Conservation (phyloP, 2,113 vertebrate genomes). For the Hassar affinis region DNA sequence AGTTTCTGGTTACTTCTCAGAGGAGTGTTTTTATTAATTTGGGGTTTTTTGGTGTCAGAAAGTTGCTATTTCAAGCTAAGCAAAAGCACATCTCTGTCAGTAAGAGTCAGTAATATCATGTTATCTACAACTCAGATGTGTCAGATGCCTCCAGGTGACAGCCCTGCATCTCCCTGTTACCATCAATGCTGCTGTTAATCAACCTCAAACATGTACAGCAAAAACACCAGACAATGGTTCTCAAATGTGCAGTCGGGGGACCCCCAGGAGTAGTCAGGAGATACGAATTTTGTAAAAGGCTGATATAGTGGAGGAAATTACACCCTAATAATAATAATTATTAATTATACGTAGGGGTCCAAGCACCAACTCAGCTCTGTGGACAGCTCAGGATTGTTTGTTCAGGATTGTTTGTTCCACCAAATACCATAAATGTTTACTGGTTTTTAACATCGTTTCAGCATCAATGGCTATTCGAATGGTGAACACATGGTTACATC, state of each 20-base stretch:
- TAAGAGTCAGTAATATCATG: background rate
- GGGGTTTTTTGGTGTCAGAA: background rate
- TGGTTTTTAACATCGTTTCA: too few species aligned
- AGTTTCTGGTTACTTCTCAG: background rate
- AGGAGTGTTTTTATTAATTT: background rate
- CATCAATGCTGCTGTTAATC: background rate
- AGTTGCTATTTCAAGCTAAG: background rate
- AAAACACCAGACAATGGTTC: background rate
- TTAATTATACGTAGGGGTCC: background rate
- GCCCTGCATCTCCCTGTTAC: background rate
- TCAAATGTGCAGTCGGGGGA: background rate
- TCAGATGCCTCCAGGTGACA: background rate
- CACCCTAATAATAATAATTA: background rate
- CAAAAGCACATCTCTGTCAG: background rate
- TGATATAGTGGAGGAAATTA: background rate
- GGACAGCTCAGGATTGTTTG: too few species aligned
- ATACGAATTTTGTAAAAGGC: background rate
- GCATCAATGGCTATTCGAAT: too few species aligned
- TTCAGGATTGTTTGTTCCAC: too few species aligned
- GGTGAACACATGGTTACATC: too few species aligned
- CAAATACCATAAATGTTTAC: too few species aligned
- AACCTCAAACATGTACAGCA: background rate
- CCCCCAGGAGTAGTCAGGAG: background rate
- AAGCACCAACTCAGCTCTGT: background rate
- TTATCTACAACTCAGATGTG: background rate